Percentiles rank a stretch among this genome's conserved stretches.
Evolutionary conservation across 1,140 invertebrate species (phyloP).

Genomic region (Atta colombica): DNA sequence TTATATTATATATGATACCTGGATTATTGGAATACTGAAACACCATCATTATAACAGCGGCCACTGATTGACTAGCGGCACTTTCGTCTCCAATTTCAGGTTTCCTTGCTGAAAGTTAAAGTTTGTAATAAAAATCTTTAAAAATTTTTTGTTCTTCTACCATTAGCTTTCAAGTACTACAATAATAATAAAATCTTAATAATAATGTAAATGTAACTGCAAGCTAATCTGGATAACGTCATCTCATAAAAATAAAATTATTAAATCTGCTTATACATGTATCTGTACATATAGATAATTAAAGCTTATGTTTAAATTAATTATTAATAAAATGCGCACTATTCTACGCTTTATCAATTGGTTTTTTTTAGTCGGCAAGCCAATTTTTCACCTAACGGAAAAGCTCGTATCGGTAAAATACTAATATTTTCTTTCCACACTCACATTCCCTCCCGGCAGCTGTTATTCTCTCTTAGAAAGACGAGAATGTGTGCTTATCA

Average conservation of each 20-base stretch:
- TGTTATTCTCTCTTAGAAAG: conserved; percentile 39
- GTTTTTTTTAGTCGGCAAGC: neutral
- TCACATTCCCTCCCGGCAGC: conserved; percentile 16
- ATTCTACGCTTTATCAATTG: conserved; percentile 5
- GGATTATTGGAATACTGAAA: conserved; percentile 98
- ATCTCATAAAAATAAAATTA: neutral
- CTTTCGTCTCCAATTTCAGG: conserved; percentile 91
- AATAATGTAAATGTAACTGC: neutral
- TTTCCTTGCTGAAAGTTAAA: conserved; percentile 87
- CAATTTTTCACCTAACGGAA: neutral
- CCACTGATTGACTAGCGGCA: conserved; percentile 96
- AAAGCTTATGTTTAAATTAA: conserved; percentile 16
- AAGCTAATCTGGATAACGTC: neutral
- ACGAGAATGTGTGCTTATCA: conserved; percentile 26
- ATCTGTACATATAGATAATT: too few relatives aligned
- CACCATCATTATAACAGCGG: conserved; percentile 98
- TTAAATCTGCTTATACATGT: neutral
- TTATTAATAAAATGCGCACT: conserved; percentile 33
- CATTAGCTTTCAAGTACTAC: neutral
- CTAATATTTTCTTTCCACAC: conserved; percentile 30
- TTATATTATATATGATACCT: conserved; percentile 86
- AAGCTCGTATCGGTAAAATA: conserved; percentile 24
- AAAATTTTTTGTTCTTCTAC: neutral
- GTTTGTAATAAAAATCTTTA: neutral
- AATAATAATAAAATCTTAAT: conserved; percentile 6